Base-by-base conservation (phyloP, 2,797 vertebrate species). In the Tenualosa thibaudeaui region DNA sequence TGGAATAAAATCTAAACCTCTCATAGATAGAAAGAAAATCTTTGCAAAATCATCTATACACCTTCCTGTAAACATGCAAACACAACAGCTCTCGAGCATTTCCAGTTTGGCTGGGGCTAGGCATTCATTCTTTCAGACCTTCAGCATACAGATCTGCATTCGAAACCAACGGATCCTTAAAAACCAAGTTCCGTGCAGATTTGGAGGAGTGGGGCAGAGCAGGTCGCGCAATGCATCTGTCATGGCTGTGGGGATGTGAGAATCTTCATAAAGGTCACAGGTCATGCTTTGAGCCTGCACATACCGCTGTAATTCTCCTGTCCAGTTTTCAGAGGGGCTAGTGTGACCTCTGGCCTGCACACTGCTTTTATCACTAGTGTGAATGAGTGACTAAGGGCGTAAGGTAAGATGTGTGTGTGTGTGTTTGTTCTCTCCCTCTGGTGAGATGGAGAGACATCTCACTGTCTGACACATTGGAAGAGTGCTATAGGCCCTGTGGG, bases 61-160 rank as follows among this genome's bases (percentile, higher is more conserved):
- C 87, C 92, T 84, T 84, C 88, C 89, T 93, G 93, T 94, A 94
- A 94, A 94, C 93, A 94, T 94, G 93, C 92, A 91, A 87, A 89
- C 89, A 78, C 71, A 78, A 78, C 40, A 78, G 71, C 37, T 46
- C 71, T 60, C 49, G 81, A 62, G 87, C 50, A 83, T 37, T 53
- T 90, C 86, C 83, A 86, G 85, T 87, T 90, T 60, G 83, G 81
- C 82, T 71, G 26, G 31, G 84, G 88, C 81, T 86, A 86, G 86
- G n/a, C 3, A 13, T n/a, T 3, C 58, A 24, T 62, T 62, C 71
- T 78, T 78, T 43, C 40, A 40, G 40, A 78, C 71, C 71, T 78
- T 78, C 40, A 78, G 26, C 40, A 78, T 78, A 78, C 40, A 43
- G 71, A 78, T 78, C 17, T 22, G 40, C 19, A 46, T 9, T 40